A percentile compares a stretch with the other conserved stretches of the same genome.
Evolutionary conservation across 2,113 vertebrate genomes (phyloP).

Genomic region (Cygnus atratus): DNA sequence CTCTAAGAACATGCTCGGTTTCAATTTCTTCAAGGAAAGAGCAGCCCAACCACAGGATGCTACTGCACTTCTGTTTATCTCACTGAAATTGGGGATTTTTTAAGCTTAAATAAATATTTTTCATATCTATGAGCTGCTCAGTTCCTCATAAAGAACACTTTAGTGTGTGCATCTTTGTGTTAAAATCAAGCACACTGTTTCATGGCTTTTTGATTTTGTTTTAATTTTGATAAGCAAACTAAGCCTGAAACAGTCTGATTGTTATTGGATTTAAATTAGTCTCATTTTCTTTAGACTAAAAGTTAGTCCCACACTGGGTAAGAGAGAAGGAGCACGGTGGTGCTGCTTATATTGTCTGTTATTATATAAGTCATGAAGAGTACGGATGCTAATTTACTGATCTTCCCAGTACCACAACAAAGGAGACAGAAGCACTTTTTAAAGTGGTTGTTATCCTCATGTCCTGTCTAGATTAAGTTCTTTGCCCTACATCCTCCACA

Average conservation of each 20-base stretch:
- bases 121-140: background rate
- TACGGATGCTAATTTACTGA: background rate
- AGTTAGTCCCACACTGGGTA: background rate
- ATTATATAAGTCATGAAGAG: background rate
- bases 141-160: background rate
- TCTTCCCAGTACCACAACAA: background rate
- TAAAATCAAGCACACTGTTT: background rate
- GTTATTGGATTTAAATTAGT: background rate
- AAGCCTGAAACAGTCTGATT: background rate
- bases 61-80: background rate
- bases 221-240: background rate
- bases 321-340: background rate
- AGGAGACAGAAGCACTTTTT: background rate
- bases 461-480: background rate
- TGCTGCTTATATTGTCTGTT: background rate
- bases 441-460: background rate
- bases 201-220: background rate
- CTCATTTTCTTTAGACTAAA: background rate
- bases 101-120: background rate
- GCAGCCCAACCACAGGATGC: background rate
- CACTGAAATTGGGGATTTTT: background rate
- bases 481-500: background rate
- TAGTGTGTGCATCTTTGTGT: background rate
- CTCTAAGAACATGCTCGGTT: background rate
- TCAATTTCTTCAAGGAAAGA: background rate